Evolutionary conservation across 2,888 invertebrate species (phyloP).

Genomic region (Drosophila fulvimacula): DNA sequence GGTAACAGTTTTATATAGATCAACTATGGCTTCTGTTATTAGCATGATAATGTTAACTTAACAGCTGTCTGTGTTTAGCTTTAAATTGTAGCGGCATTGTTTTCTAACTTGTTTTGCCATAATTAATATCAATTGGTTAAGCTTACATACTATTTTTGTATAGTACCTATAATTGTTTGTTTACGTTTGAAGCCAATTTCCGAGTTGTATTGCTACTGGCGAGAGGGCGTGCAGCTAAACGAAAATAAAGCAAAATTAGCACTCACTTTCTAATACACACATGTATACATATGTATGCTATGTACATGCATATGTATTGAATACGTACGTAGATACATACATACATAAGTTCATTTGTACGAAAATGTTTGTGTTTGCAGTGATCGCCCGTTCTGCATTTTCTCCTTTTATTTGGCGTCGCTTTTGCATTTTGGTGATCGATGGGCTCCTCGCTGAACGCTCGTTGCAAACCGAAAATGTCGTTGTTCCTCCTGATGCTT

Average conservation of each 20-base stretch:
- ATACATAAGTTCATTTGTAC: neutral
- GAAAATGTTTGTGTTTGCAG: slow-evolving; percentile 3
- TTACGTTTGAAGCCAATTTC: neutral
- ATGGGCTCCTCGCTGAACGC: slow-evolving; percentile 24
- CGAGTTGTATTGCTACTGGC: slow-evolving; percentile 12
- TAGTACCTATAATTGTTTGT: neutral
- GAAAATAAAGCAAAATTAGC: slow-evolving; percentile 20
- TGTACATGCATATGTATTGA: neutral
- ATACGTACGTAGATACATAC: neutral
- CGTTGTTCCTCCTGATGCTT: slow-evolving; percentile 29
- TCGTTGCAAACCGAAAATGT: slow-evolving; percentile 38
- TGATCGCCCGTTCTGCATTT: slow-evolving; percentile 38
- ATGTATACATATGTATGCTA: neutral
- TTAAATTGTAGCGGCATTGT: neutral
- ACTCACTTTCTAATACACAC: slow-evolving; percentile 48
- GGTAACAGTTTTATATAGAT: neutral
- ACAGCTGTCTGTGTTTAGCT: neutral
- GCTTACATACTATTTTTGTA: neutral
- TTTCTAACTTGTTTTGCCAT: neutral
- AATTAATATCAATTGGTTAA: neutral
- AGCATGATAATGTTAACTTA: neutral
- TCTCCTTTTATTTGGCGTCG: slow-evolving; percentile 33
- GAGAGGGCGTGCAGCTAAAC: slow-evolving; percentile 34
- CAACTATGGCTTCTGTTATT: neutral
- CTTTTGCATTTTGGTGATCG: slow-evolving; percentile 34